A percentile compares a stretch with the other conserved stretches of the same genome.
Conservation (phyloP, 2,113 vertebrate genomes). For the Sphyrna mokarran region DNA sequence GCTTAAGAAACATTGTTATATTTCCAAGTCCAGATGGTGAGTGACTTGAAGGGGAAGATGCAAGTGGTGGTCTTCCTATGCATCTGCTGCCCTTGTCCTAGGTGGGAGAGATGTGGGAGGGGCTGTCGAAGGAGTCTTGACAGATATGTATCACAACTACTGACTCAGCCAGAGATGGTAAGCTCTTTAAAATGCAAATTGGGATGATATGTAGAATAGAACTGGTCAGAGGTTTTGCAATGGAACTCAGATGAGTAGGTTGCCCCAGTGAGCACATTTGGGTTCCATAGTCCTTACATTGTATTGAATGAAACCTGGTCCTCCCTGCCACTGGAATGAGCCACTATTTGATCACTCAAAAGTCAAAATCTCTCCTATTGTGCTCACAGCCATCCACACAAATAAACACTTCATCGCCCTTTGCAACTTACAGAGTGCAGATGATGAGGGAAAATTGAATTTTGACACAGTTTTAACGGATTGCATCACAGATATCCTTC, state of each 20-base stretch:
- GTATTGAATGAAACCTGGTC: background rate
- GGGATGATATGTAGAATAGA: background rate
- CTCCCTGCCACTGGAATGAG: no score
- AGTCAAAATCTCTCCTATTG: background rate
- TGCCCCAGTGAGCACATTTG: background rate
- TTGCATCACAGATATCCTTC: background rate
- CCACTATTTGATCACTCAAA: background rate
- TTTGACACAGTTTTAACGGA: background rate
- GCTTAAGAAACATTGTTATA: background rate
- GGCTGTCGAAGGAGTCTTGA: no score
- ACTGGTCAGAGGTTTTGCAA: background rate
- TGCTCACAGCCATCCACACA: background rate
- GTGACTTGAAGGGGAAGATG: no score
- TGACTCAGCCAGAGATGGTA: background rate
- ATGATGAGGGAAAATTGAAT: background rate
- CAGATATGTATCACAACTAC: background rate
- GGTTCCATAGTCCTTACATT: background rate
- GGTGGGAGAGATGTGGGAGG: background rate
- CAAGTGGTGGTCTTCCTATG: background rate
- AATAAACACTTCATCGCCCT: background rate
- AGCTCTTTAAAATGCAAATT: background rate
- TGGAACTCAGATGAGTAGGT: no score
- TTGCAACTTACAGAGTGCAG: background rate
- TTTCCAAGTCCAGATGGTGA: background rate
- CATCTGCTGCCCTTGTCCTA: background rate